Base-by-base conservation (phyloP, 1,140 invertebrate genomes). In the Ephestia elutella region DNA sequence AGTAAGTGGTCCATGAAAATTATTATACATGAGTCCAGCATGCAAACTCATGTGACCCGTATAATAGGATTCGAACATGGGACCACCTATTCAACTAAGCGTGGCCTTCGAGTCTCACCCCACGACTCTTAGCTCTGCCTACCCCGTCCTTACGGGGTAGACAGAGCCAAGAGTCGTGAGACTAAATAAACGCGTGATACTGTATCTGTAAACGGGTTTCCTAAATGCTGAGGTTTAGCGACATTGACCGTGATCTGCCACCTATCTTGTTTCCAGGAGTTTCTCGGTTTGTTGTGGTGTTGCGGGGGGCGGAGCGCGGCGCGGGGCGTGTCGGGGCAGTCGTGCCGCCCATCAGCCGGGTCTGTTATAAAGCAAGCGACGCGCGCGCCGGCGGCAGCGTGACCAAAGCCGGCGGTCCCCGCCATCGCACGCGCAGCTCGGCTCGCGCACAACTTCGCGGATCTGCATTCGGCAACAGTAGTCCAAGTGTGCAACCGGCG, bases 281-380 rank as follows among this genome's bases (percentile, higher is more conserved):
- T 1, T 2, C 13, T 53, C 21, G 2, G 50, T 25, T 25, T 53
- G 20, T 53, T 25, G 50, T 53, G n/a, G 50, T 21, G 50, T 25
- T 5, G 21, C 19, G 49, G 61, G 61, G n/a, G 68, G 68, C 66
- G 66, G 71, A 62, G 63, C 58, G 74, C 70, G 71, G 73, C 63
- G 78, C 61, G 74, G 70, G 72, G 81, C 73, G 78, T 71, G 78
- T 62, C 61, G 67, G 70, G 73, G 71, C 70, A 64, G 61, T 65
- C 66, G 74, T 77, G 75, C 79, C 80, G 82, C 80, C 78, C 79
- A 79, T 74, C 77, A 44, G 38, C 38, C 38, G 13, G 3, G 28
- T 59, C 70, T 21, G 66, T 74, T 76, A 82, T 78, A 82, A 79
- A 71, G 71, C 60, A 70, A 63, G 82, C 78, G 59, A 63, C 71